Conservation (phyloP, 2,888 invertebrate species). For the Leptopterna dolabrata region DNA sequence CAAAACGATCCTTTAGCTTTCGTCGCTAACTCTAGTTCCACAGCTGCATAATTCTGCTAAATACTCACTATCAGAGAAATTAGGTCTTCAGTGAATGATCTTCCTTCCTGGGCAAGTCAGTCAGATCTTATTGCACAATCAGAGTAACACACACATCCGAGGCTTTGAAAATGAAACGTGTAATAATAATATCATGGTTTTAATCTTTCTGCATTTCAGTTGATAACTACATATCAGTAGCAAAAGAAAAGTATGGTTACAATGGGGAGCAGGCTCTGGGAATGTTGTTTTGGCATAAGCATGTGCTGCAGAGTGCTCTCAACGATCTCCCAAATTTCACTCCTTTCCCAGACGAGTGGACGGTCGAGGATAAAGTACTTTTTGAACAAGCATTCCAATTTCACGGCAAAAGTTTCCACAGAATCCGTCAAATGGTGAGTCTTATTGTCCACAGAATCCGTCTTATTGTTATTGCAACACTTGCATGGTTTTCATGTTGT, state of each 20-base stretch:
- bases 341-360: conserved; percentile 98
- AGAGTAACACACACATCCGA: too few species aligned
- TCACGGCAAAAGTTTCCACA: conserved; percentile 97
- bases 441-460: background rate
- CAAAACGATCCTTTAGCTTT: too few species aligned
- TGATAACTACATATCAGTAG: conserved; percentile 93
- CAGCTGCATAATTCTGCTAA: too few species aligned
- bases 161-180: too few species aligned
- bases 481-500: background rate
- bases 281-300: conserved; percentile 98
- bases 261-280: conserved; percentile 97
- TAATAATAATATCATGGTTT: background rate
- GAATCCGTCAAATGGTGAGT: conserved; percentile 95
- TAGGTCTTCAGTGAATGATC: too few species aligned
- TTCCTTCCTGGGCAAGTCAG: too few species aligned
- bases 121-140: too few species aligned
- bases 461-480: background rate
- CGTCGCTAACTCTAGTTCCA: too few species aligned
- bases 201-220: conserved; percentile 71
- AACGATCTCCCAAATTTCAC: conserved; percentile 96
- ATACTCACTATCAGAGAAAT: too few species aligned
- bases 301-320: conserved; percentile 91
- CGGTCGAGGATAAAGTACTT: conserved; percentile 95
- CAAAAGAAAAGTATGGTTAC: conserved; percentile 97
- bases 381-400: conserved; percentile 99